A percentile compares a stretch with the other conserved stretches of the same genome.
Evolutionary conservation across 1,140 invertebrate genomes (phyloP).

Genomic region (Achroia grisella): DNA sequence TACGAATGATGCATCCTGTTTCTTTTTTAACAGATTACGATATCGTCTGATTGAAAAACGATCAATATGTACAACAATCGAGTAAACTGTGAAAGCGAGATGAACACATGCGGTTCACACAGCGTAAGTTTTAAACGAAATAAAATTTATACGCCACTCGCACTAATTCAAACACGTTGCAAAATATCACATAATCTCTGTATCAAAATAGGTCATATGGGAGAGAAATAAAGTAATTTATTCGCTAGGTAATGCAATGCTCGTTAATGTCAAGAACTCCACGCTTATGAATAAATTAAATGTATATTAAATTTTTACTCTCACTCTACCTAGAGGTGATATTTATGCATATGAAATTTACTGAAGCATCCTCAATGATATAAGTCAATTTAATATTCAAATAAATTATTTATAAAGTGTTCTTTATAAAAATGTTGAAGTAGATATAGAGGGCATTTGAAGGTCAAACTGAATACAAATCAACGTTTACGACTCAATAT

Average conservation of each 20-base stretch:
- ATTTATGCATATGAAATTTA: too few relatives aligned
- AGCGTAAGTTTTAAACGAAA: constrained; percentile 4
- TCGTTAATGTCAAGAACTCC: too few relatives aligned
- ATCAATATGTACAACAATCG: constrained; percentile 9
- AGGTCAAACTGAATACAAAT: constrained; percentile 18
- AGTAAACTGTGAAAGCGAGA: constrained; percentile 26
- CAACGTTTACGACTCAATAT: too few relatives aligned
- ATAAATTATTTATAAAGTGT: constrained; percentile 4
- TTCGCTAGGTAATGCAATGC: too few relatives aligned
- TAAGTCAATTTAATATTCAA: too few relatives aligned
- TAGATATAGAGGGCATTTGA: constrained; percentile 27
- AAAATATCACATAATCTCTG: constrained; percentile 26
- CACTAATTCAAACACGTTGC: constrained; percentile 21
- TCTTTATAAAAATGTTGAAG: too few relatives aligned
- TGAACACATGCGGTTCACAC: constrained; percentile 21
- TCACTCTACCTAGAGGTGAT: too few relatives aligned
- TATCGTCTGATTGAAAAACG: constrained; percentile 11
- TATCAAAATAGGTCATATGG: background rate
- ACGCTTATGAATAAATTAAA: too few relatives aligned
- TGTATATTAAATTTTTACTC: too few relatives aligned
- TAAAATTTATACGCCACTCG: constrained; percentile 10
- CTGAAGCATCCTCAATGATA: too few relatives aligned
- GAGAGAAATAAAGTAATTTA: background rate
- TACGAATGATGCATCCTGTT: constrained; percentile 14
- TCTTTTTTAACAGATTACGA: background rate